Evolutionary conservation across 2,888 invertebrate species (phyloP), one percentile per base, ranked within the genome.

Genomic region (Orthosia cruda): DNA sequence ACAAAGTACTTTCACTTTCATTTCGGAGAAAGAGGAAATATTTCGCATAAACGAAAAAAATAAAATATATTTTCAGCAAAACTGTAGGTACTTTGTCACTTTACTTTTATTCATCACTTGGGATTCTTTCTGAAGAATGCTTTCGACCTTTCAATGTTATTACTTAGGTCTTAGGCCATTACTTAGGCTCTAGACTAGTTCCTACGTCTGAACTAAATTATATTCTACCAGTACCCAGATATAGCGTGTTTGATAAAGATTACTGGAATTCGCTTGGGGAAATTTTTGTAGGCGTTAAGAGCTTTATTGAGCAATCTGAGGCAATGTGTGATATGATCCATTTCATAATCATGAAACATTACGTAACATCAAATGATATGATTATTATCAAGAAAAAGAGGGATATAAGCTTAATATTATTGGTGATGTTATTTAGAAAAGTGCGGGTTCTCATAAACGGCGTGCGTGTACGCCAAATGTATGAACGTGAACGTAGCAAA

Each of bases 111-210:
- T 59, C 55, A 76, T 75, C 76, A 58, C 64, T 59, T 13, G 63
- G 81, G 76, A 81, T 77, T 77, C 75, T 77, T 58, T 64, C 7
- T 59, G 50, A 58, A 58, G 15, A 81, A 54, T 63, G 18, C 49
- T 40, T 26, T 61, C 3, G 23, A 59, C 15, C 12, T 9, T 9
- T 32, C 23, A 71, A 45, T 57, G 23, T 40, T 75, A 50, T 74
- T 77, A 58, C 76, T 63, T 63, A 81, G 49, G 15, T 47, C n/a
- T 20, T 20, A 52, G 26, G 71, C 57, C 5, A 45, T 81, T 62
- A 63, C 23, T 58, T 58, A 47, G n/a, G 47, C 47, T 49, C 23
- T 9, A 13, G 45, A 12, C 15, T 40, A 15, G 15, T 20, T 45
- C 3, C 47, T 26, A 23, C 32, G 47, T n/a, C 32, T 16, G 5